phyloP scores from a whole-genome alignment of 2,113 vertebrate genomes.

The Phalacrocorax pelagicus region DNA sequence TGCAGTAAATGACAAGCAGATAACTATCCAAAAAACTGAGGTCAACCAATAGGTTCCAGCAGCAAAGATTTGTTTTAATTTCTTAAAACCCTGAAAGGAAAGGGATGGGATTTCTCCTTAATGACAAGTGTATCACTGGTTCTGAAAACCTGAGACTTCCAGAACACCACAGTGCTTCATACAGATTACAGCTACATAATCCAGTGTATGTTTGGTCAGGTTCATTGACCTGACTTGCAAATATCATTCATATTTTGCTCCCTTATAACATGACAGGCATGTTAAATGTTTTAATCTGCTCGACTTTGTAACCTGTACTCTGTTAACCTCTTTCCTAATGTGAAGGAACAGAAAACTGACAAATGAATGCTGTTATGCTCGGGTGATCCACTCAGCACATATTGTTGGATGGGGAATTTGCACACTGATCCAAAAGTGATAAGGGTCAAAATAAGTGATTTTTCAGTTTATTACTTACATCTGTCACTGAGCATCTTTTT shows the following conservation, averaged over 20 bases:
- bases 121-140: background rate
- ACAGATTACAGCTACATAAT: background rate
- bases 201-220: background rate
- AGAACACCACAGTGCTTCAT: background rate
- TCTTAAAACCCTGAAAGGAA: background rate
- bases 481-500: background rate
- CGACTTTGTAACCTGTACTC: background rate
- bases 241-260: background rate
- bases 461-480: constrained; percentile 10
- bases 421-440: background rate
- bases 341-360: background rate
- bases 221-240: background rate
- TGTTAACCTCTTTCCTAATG: background rate
- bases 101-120: background rate
- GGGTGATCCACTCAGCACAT: background rate
- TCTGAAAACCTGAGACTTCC: background rate
- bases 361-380: background rate
- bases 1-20: background rate
- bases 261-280: background rate
- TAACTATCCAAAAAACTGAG: background rate
- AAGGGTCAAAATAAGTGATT: background rate
- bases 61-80: background rate
- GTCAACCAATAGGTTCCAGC: background rate
- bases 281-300: background rate
- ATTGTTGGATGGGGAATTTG: background rate